Evolutionary conservation across 2,797 vertebrate species (phyloP).

Genomic region (Passerculus sandwichensis): DNA sequence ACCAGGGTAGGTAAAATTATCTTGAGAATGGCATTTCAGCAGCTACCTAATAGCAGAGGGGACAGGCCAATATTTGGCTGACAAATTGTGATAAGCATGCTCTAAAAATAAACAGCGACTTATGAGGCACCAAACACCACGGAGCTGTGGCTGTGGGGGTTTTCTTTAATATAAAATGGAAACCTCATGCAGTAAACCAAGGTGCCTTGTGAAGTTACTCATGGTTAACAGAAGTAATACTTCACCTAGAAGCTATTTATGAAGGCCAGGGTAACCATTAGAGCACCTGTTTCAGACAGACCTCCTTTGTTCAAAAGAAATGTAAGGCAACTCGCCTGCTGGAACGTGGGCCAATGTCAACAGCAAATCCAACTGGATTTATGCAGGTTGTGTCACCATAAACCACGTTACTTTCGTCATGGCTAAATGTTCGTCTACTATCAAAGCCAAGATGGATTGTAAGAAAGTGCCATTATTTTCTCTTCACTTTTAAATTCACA

Average conservation of each 20-base stretch:
- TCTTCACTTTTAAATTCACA: not conserved
- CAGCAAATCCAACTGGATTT: slow-evolving; percentile 28
- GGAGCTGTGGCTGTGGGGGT: fast-evolving
- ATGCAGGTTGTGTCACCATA: not conserved
- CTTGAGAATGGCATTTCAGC: slow-evolving; percentile 3
- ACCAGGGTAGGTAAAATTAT: not conserved
- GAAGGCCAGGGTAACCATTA: not conserved
- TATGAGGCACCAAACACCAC: not conserved
- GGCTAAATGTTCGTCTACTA: not conserved
- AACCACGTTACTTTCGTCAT: not conserved
- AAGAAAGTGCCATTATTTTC: not conserved
- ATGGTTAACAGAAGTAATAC: slow-evolving; percentile 1
- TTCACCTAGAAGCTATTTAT: slow-evolving; percentile 53
- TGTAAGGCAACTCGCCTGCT: not conserved
- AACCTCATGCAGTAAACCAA: not conserved
- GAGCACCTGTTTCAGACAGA: slow-evolving; percentile 57
- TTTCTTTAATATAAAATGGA: not conserved
- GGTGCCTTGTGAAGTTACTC: not conserved
- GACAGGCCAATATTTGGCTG: not conserved
- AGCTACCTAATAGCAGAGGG: slow-evolving; percentile 3
- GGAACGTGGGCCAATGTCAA: slow-evolving; percentile 34
- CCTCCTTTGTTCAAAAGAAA: slow-evolving; percentile 53
- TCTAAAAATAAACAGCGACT: slow-evolving; percentile 40
- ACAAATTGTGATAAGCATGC: slow-evolving; percentile 12
- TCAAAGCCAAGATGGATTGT: not conserved